Conservation (phyloP, 2,797 vertebrate genomes). For the Euphonia xanthogaster region DNA sequence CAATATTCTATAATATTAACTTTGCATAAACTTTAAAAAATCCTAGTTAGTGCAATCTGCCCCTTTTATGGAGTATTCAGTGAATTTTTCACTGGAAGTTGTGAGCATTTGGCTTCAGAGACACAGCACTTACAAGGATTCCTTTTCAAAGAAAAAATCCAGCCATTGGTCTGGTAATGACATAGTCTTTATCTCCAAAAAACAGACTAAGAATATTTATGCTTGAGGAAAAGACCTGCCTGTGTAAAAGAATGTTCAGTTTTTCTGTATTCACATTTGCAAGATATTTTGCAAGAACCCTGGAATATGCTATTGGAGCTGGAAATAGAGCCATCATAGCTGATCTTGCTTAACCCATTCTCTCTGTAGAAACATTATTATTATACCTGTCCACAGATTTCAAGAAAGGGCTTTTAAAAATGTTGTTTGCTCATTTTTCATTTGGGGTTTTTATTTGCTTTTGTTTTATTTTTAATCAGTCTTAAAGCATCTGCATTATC, state of each 20-base stretch:
- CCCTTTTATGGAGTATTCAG: neutral
- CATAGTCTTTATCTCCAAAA: conserved; percentile 37
- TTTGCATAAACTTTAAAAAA: neutral
- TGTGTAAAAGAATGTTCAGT: neutral
- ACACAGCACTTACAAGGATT: neutral
- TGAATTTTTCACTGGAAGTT: neutral
- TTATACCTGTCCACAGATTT: neutral
- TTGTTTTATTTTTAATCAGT: neutral
- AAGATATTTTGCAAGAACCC: neutral
- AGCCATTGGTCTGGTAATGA: conserved; percentile 1
- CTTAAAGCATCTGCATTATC: neutral
- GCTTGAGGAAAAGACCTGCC: conserved; percentile 32
- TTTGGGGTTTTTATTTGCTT: neutral
- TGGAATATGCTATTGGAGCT: neutral
- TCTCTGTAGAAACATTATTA: neutral
- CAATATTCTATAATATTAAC: neutral
- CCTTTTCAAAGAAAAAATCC: conserved; percentile 27
- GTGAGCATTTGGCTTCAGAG: neutral
- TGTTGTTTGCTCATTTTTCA: neutral
- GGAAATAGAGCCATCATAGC: conserved; percentile 2
- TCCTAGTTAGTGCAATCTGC: neutral
- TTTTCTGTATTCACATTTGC: conserved; percentile 7
- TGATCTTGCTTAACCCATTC: neutral
- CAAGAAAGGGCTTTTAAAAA: neutral
- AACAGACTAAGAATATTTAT: conserved; percentile 23